These are phyloP conservation scores for Troides aeacus DNA, from an alignment of 2,888 invertebrate species.

Conservation along the genomic window DNA sequence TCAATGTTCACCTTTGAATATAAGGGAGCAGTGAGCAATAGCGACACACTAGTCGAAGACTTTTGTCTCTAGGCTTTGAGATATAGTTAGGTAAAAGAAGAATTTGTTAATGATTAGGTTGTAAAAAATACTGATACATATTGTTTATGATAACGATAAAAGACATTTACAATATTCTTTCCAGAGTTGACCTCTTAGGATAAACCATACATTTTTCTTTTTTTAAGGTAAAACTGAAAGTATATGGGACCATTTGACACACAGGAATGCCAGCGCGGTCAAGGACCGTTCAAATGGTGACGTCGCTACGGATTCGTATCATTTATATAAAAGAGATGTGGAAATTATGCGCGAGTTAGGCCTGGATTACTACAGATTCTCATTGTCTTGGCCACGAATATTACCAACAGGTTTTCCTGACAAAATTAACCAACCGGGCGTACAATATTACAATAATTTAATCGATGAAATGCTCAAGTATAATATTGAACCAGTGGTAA, in stretches of 20 bases:
- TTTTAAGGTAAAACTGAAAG: slow-evolving; percentile 74
- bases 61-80: too few species aligned
- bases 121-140: too few species aligned
- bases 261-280: slow-evolving; percentile 65
- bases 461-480: slow-evolving; percentile 76
- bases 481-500: slow-evolving; percentile 77
- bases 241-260: slow-evolving; percentile 83
- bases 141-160: background rate
- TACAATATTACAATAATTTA: slow-evolving; percentile 81
- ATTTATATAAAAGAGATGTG: slow-evolving; percentile 36
- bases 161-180: background rate
- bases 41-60: too few species aligned
- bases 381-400: slow-evolving; percentile 80
- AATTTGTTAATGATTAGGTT: too few species aligned
- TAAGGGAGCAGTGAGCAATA: too few species aligned
- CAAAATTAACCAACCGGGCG: slow-evolving; percentile 77
- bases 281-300: slow-evolving; percentile 77
- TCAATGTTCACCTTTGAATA: too few species aligned
- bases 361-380: slow-evolving; percentile 75
- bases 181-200: background rate
- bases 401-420: slow-evolving; percentile 79
- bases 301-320: slow-evolving; percentile 80
- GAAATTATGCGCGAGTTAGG: slow-evolving; percentile 33
- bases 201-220: background rate
- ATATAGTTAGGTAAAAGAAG: too few species aligned